Evolutionary conservation across 1,140 invertebrate genomes (phyloP).

Genomic region (Palaemon carinicauda): DNA sequence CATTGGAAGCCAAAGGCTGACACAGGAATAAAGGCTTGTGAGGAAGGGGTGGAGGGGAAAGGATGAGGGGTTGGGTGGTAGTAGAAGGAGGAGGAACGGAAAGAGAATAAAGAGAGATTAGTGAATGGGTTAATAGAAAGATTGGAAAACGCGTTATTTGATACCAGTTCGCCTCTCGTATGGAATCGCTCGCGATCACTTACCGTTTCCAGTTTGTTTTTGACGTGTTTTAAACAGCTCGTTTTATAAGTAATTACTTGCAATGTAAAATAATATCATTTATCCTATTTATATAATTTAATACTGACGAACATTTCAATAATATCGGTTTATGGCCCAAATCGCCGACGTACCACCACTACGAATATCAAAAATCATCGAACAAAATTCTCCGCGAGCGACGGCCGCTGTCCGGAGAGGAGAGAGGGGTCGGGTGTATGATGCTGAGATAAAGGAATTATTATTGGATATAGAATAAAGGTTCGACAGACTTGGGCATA

Average conservation of each 20-base stretch:
- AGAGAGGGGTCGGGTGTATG: conserved; percentile 1
- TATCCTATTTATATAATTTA: too few relatives aligned
- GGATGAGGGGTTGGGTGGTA: conserved; percentile 24
- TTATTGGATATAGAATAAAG: conserved; percentile 34
- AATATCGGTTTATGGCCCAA: too few relatives aligned
- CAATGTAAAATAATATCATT: too few relatives aligned
- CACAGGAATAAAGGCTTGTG: conserved; percentile 37
- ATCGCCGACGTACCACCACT: too few relatives aligned
- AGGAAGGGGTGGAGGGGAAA: background rate
- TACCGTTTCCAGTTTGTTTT: too few relatives aligned
- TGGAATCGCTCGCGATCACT: background rate
- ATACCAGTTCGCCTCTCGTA: conserved; percentile 16
- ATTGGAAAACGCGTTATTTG: conserved; percentile 31
- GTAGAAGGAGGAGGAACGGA: conserved; percentile 17
- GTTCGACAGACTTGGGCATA: background rate
- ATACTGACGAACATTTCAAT: too few relatives aligned
- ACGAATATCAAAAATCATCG: too few relatives aligned
- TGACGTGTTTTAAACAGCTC: too few relatives aligned
- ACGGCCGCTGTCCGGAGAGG: background rate
- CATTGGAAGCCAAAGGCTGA: conserved; percentile 36
- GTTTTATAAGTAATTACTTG: too few relatives aligned
- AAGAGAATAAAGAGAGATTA: conserved; percentile 42
- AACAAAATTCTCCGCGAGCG: background rate
- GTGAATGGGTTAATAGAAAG: conserved; percentile 45
- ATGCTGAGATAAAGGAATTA: conserved; percentile 37